These are phyloP conservation scores for Chlorops oryzae DNA, from an alignment of 1,140 invertebrate genomes.

Conservation along the genomic window DNA sequence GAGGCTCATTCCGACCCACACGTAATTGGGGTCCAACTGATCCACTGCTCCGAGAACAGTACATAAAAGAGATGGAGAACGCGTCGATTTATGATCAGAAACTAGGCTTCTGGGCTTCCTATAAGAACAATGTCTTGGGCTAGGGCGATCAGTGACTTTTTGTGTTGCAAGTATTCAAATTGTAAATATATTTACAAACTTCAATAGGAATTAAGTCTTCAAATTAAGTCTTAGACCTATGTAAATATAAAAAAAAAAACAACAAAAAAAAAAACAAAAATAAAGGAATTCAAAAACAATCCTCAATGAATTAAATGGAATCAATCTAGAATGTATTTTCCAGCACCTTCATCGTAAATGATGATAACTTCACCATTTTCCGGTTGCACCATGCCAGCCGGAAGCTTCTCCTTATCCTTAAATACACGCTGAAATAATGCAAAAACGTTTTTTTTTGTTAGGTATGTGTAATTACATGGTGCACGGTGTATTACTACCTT, in stretches of 20 bases:
- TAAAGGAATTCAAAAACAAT: slow-evolving; percentile 2
- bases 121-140: slow-evolving; percentile 37
- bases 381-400: slow-evolving; percentile 15
- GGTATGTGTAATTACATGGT: no score
- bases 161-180: neutral
- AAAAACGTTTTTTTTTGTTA: neutral
- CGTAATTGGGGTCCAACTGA: slow-evolving; percentile 54
- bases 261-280: neutral
- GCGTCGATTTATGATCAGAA: slow-evolving; percentile 24
- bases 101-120: slow-evolving; percentile 29
- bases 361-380: slow-evolving; percentile 10
- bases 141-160: slow-evolving; percentile 3
- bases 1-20: slow-evolving; percentile 48
- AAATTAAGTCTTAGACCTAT: neutral
- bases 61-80: slow-evolving; percentile 35
- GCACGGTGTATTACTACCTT: slow-evolving; percentile 53
- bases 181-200: neutral
- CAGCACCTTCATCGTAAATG: slow-evolving; percentile 15
- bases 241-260: neutral
- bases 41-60: slow-evolving; percentile 36
- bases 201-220: no score
- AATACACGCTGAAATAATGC: slow-evolving; percentile 12
- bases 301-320: neutral
- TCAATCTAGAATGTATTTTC: slow-evolving; percentile 3
- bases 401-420: slow-evolving; percentile 14